Evolutionary conservation across 2,888 invertebrate genomes (phyloP), one percentile per base, ranked within the genome.

Genomic region (Rhopalosiphum nymphaeae): DNA sequence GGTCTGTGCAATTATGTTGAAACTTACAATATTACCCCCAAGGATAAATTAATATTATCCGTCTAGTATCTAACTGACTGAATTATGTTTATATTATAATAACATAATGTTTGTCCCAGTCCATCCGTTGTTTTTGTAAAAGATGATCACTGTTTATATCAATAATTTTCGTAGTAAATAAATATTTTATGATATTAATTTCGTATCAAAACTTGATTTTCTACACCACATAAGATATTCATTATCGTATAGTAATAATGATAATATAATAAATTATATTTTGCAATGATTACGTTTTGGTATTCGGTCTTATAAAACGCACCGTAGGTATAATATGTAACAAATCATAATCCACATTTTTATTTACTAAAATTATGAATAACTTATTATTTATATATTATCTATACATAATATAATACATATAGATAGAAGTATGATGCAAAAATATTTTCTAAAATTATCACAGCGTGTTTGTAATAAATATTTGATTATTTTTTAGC

Each of bases 121-220:
- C 4, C 61, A 4, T 5, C 67, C 21, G 9, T 21, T 67, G 16
- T n/a, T 36, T 36, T 21, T 1, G 21, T 78, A 36, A 78, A 78
- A 36, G 2, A 78, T 11, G 36, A 0, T 78, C 21, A 2, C 21
- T 21, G 1, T 2, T 78, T 67, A 16, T n/a, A n/a, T n/a, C n/a
- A 10, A n/a, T 2, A 10, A n/a, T 2, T 16, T 0, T 49, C 5
- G 7, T n/a, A 1, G 16, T 0, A n/a, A n/a, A 16, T 13, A n/a
- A n/a, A 13, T 67, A 5, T 67, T 67, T n/a, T n/a, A 61, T n/a
- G 29, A n/a, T 1, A 61, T 10, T 29, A 61, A 7, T 29, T n/a
- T 67, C 61, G 61, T 11, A 67, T 67, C n/a, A 67, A 13, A 13
- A 67, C 3, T 61, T 11, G 29, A 61, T 29, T 29, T 11, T 49